These are phyloP conservation scores for Caenorhabditis afra DNA, from an alignment of 2,888 invertebrate genomes.

Conservation along the genomic window DNA sequence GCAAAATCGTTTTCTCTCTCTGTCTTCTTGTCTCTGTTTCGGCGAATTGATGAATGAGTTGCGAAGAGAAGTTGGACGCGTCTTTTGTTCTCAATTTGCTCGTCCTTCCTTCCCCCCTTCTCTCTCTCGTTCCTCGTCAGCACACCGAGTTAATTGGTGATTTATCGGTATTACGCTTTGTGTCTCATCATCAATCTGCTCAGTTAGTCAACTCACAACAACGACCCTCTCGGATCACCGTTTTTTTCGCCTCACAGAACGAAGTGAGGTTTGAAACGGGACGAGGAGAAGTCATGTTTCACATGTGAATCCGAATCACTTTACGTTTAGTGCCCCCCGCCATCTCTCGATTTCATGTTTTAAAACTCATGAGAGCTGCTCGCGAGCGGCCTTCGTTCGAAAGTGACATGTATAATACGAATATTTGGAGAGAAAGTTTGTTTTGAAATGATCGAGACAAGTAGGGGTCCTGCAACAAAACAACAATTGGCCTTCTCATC, in stretches of 20 bases:
- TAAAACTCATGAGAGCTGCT: background rate
- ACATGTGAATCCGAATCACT: conserved; percentile 46
- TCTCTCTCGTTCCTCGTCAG: conserved; percentile 33
- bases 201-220: conserved; percentile 19
- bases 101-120: background rate
- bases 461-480: conserved; percentile 1
- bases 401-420: too few species aligned
- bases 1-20: background rate
- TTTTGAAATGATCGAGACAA: too few species aligned
- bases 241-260: conserved; percentile 8
- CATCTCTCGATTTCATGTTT: background rate
- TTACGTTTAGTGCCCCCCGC: conserved; percentile 31
- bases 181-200: conserved; percentile 58
- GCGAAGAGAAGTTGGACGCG: conserved; percentile 22
- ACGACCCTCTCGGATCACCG: background rate
- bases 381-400: too few species aligned
- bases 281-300: conserved; percentile 42
- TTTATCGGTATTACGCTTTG: conserved; percentile 57
- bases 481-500: conserved; percentile 5
- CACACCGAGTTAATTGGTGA: conserved; percentile 58
- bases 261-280: conserved; percentile 6
- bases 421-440: too few species aligned
- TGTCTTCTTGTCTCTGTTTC: background rate
- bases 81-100: conserved; percentile 52
- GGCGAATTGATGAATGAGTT: conserved; percentile 53